Percentiles rank a stretch among this genome's conserved stretches.
phyloP scores from a whole-genome alignment of 2,113 vertebrate genomes.

The Eulemur macaco region DNA sequence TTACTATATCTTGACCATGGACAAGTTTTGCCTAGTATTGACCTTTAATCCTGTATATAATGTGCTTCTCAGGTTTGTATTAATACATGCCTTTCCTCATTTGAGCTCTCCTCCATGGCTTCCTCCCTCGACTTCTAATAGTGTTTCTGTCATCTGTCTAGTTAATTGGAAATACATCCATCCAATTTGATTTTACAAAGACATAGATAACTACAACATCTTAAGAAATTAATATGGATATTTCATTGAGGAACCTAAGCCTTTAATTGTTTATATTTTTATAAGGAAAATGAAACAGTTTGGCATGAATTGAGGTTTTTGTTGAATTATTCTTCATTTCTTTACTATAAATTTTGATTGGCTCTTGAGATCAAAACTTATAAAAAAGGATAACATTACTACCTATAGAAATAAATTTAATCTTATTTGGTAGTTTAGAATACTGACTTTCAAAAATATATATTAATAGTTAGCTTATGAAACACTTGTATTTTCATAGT shows the following conservation, averaged over 20 bases:
- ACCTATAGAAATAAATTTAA: not conserved
- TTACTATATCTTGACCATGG: slow-evolving; percentile 80
- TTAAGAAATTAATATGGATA: not conserved
- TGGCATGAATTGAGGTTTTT: not conserved
- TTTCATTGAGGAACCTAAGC: not conserved
- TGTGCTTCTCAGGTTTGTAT: slow-evolving; percentile 76
- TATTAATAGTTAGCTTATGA: not conserved
- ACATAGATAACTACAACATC: not conserved
- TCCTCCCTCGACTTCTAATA: slow-evolving; percentile 23
- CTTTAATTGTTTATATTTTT: not conserved
- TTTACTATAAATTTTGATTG: not conserved
- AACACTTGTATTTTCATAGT: slow-evolving; percentile 34
- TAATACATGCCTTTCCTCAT: slow-evolving; percentile 68
- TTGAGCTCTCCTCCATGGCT: slow-evolving; percentile 36
- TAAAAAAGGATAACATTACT: not conserved
- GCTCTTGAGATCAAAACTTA: not conserved
- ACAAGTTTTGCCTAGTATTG: slow-evolving; percentile 79
- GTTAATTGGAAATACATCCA: not conserved
- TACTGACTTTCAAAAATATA: not conserved
- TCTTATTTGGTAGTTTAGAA: slow-evolving; percentile 15
- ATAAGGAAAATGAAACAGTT: not conserved
- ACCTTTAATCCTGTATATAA: slow-evolving; percentile 80
- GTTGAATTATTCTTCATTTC: not conserved
- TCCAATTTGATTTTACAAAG: not conserved
- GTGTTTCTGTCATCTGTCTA: slow-evolving; percentile 7